Percentiles rank a stretch among this genome's conserved stretches.
These are phyloP conservation scores for Illadopsis cleaveri DNA, from an alignment of 2,113 vertebrate species.

Conservation along the genomic window DNA sequence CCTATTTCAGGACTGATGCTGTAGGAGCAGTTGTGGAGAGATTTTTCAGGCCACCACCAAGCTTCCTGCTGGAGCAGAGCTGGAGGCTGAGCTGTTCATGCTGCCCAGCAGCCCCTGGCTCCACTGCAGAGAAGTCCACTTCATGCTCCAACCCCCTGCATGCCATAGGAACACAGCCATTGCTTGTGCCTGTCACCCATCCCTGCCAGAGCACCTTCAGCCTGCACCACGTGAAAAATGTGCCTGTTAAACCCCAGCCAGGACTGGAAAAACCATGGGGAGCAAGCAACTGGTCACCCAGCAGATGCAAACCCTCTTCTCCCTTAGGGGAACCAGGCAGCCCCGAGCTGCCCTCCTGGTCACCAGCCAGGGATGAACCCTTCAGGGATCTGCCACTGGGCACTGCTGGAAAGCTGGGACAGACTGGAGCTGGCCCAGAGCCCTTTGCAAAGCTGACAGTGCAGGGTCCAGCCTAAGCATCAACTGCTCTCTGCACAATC, in stretches of 20 bases:
- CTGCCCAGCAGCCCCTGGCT: background rate
- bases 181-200: background rate
- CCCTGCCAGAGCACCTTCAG: background rate
- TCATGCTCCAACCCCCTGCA: background rate
- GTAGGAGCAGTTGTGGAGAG: background rate
- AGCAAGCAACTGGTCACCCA: background rate
- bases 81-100: background rate
- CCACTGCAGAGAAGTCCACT: background rate
- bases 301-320: background rate
- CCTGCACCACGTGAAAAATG: fast-evolving
- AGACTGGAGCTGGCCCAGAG: background rate
- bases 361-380: background rate
- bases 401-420: background rate
- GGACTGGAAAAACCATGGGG: background rate
- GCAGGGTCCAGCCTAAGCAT: background rate
- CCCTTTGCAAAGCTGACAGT: fast-evolving
- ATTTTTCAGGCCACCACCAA: background rate
- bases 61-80: background rate
- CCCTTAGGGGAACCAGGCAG: background rate
- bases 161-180: background rate
- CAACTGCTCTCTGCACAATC: fast-evolving
- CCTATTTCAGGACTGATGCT: background rate
- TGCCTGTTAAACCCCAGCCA: background rate
- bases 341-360: fast-evolving
- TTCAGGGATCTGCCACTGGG: background rate